Conservation (phyloP, 2,888 invertebrate species). For the Tineola bisselliella region DNA sequence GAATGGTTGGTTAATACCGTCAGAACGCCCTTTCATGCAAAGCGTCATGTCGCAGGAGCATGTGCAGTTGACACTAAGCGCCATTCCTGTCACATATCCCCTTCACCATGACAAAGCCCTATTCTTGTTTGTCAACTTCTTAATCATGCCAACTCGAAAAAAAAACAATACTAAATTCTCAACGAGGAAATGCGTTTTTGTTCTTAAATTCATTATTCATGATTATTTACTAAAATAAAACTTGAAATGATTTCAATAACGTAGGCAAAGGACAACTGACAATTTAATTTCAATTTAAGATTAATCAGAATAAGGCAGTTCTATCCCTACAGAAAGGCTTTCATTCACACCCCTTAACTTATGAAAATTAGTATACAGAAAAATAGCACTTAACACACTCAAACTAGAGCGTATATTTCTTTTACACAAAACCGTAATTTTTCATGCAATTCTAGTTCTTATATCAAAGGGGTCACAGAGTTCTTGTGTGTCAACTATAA, state of each 20-base stretch:
- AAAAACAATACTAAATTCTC: too few species aligned
- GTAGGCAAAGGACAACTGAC: too few species aligned
- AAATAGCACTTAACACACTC: neutral
- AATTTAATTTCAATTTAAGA: too few species aligned
- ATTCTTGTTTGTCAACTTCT: neutral
- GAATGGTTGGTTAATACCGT: neutral
- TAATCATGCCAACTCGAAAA: too few species aligned
- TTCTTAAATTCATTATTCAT: too few species aligned
- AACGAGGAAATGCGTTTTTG: too few species aligned
- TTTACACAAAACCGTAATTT: slow-evolving; percentile 46
- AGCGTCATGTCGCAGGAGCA: slow-evolving; percentile 21
- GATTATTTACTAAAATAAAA: too few species aligned
- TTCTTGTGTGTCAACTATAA: neutral
- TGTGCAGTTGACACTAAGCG: slow-evolving; percentile 60
- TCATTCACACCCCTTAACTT: slow-evolving; percentile 1
- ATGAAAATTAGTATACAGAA: neutral
- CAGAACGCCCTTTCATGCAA: neutral
- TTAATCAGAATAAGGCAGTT: neutral
- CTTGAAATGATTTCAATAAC: too few species aligned
- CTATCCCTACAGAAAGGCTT: neutral
- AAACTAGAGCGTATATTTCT: slow-evolving; percentile 26
- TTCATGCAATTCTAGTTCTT: slow-evolving; percentile 29
- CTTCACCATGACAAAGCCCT: neutral
- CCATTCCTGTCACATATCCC: slow-evolving; percentile 48
- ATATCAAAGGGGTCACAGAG: neutral